Evolutionary conservation across 2,888 invertebrate species (phyloP).

Genomic region (Conus canariensis): DNA sequence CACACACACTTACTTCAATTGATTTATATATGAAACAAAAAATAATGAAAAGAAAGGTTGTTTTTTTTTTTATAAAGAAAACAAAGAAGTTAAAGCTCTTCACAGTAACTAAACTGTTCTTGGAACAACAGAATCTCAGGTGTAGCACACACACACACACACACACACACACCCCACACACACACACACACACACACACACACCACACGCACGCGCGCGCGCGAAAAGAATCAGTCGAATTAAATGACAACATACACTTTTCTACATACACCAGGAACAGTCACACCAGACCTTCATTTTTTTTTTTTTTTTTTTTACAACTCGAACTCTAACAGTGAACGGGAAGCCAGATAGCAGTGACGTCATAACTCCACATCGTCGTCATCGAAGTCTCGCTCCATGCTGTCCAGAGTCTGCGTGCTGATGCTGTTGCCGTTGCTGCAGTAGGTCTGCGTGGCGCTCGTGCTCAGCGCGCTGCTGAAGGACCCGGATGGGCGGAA

Average conservation of each 20-base stretch:
- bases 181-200: slow-evolving; percentile 28
- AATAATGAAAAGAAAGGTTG: no score
- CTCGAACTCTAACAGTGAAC: slow-evolving; percentile 16
- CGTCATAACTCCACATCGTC: slow-evolving; percentile 66
- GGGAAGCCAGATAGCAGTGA: slow-evolving; percentile 28
- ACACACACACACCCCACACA: background rate
- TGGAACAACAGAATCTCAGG: no score
- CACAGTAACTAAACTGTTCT: no score
- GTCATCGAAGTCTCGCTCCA: slow-evolving; percentile 63
- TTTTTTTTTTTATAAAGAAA: no score
- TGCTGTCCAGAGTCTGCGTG: slow-evolving; percentile 72
- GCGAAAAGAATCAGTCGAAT: background rate
- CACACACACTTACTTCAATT: no score
- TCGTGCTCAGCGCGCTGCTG: slow-evolving; percentile 70
- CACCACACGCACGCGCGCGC: background rate
- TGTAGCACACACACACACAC: no score
- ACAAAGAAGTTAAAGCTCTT: no score
- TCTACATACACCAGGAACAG: background rate
- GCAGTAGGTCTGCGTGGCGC: slow-evolving; percentile 66
- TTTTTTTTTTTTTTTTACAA: background rate
- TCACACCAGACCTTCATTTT: background rate
- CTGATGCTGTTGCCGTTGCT: slow-evolving; percentile 72
- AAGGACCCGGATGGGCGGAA: slow-evolving; percentile 67
- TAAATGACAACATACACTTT: background rate
- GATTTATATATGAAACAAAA: no score